Evolutionary conservation across 2,888 invertebrate species (phyloP), one percentile per base, ranked within the genome.

Genomic region (Dryobotodes eremita): DNA sequence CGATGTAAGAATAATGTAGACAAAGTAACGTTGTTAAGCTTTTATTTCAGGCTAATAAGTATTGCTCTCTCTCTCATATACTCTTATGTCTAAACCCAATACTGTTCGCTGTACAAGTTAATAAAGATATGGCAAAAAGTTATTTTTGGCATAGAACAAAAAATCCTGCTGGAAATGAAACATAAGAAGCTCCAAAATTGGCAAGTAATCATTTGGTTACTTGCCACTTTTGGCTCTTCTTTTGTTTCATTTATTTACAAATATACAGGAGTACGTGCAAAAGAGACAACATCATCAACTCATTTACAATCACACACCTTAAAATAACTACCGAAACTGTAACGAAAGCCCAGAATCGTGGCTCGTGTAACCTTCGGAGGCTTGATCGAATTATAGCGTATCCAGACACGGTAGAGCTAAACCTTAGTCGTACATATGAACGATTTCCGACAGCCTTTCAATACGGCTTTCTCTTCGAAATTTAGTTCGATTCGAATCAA

Each of bases 391-490:
- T 77, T 82, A 86, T 71, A 83, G 79, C 86, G 83, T 86, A 86
- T 77, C 88, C 71, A 79, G 73, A 76, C 77, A 77, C 76, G 76
- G 75, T 73, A 62, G 74, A 75, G 57, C 72, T 84, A 75, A 85
- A 75, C 76, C 82, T 77, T 71, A 62, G 66, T 66, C 62, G 77
- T 75, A 77, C 79, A 82, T 77, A 75, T 88, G 84, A 80, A 84
- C 76, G 80, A 85, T 88, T 88, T 85, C 87, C 86, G 88, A 84
- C 87, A 85, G 69, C 83, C 85, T 83, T 84, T 88, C 82, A 80
- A 84, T 75, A 77, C 75, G 53, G 88, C 92, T 93, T 93, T 93
- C 93, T 89, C 92, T 80, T 69, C 85, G 90, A 92, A 91, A 91
- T 90, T 87, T 85, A 80, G 82, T 89, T 88, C 80, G 89, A 90